A percentile compares a stretch with the other conserved stretches of the same genome.
Conservation (phyloP, 2,113 vertebrate species). For the Mesitornis unicolor region DNA sequence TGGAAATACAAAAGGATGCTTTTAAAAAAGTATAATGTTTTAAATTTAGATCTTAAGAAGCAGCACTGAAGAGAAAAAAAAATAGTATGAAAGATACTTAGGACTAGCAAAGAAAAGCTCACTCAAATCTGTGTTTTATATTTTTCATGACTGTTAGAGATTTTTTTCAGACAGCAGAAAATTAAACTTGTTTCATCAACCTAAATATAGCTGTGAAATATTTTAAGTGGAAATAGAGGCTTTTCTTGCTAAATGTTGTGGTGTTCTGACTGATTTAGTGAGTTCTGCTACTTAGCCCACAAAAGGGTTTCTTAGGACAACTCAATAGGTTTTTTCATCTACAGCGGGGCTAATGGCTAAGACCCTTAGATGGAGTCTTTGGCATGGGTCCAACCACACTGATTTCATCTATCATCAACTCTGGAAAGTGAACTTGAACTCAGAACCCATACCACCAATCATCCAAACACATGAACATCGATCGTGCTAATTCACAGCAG, state of each 20-base stretch:
- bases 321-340: background rate
- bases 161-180: conserved; percentile 6
- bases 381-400: background rate
- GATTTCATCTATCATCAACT: background rate
- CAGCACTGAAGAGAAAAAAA: background rate
- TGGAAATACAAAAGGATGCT: background rate
- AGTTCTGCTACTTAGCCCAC: background rate
- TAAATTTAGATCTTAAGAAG: background rate
- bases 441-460: background rate
- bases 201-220: conserved; percentile 10
- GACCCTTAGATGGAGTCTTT: conserved; percentile 29
- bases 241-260: background rate
- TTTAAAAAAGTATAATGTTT: background rate
- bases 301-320: background rate
- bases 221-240: background rate
- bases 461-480: background rate
- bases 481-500: background rate
- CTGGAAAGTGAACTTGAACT: conserved; percentile 9
- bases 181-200: conserved; percentile 16
- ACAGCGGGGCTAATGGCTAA: background rate
- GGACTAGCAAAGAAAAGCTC: background rate
- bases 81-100: background rate
- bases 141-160: background rate
- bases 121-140: background rate
- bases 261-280: background rate